Conservation (phyloP, 2,113 vertebrate species). For the Herpetotheres cachinnans region DNA sequence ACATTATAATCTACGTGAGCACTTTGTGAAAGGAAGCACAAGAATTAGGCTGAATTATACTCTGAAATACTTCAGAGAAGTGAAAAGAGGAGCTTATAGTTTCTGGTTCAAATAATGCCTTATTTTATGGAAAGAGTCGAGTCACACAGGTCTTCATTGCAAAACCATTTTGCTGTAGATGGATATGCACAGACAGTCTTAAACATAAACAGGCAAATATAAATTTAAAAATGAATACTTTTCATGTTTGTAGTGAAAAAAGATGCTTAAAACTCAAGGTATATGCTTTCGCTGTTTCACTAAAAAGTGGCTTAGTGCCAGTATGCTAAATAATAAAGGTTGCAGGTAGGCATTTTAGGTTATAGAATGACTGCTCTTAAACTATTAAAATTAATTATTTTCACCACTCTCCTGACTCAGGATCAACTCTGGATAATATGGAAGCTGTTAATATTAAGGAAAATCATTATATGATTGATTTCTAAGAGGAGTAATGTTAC, state of each 20-base stretch:
- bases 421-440: not conserved
- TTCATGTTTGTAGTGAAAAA: not conserved
- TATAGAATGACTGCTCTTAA: not conserved
- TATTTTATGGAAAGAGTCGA: not conserved
- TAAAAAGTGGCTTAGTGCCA: not conserved
- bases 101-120: not conserved
- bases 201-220: not conserved
- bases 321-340: not conserved
- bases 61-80: constrained; percentile 1
- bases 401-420: not conserved
- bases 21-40: constrained; percentile 22
- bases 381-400: not conserved
- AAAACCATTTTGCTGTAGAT: not conserved
- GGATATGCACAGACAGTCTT: not conserved
- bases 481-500: not conserved
- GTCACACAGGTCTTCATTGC: not conserved
- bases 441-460: not conserved
- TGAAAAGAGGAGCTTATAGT: not conserved
- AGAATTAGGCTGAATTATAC: constrained; percentile 34
- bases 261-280: not conserved
- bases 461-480: not conserved
- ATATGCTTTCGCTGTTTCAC: not conserved
- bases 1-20: not conserved
- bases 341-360: not conserved
- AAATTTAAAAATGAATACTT: not conserved